A percentile compares a stretch with the other conserved stretches of the same genome.
These are phyloP conservation scores for Platerodrilus igneus DNA, from an alignment of 2,888 invertebrate species.

Conservation along the genomic window DNA sequence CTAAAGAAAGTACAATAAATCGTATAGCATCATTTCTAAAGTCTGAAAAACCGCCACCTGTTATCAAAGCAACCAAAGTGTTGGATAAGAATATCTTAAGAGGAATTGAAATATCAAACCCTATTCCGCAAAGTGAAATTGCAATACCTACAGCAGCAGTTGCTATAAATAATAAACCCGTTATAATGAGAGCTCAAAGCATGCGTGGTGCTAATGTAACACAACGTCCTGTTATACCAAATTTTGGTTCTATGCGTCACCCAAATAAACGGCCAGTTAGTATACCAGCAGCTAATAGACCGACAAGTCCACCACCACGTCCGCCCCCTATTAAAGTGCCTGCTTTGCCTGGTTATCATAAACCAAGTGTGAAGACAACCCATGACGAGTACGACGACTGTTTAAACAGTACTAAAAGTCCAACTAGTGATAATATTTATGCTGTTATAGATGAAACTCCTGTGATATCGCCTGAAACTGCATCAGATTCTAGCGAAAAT, in stretches of 20 bases:
- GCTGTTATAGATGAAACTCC: conserved; percentile 81
- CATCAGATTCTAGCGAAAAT: conserved; percentile 59
- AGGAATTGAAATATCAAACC: conserved; percentile 76
- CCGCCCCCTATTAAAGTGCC: conserved; percentile 55
- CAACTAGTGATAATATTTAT: conserved; percentile 71
- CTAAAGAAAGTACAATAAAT: conserved; percentile 61
- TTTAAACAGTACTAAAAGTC: conserved; percentile 58
- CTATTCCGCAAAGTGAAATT: conserved; percentile 69
- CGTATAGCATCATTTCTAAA: conserved; percentile 73
- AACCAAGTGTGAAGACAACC: conserved; percentile 45
- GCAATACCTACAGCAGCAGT: conserved; percentile 57
- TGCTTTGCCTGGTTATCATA: conserved; percentile 56
- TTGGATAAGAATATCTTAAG: conserved; percentile 68
- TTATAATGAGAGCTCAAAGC: conserved; percentile 75
- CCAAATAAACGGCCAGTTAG: conserved; percentile 71
- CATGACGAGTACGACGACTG: conserved; percentile 74
- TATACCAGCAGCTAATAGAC: conserved; percentile 61
- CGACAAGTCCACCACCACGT: conserved; percentile 73
- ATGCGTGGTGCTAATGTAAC: conserved; percentile 60
- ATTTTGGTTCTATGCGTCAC: conserved; percentile 80
- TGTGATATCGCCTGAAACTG: conserved; percentile 40
- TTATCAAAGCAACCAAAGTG: conserved; percentile 56
- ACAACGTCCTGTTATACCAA: conserved; percentile 57
- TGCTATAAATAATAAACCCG: conserved; percentile 54
- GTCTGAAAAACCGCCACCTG: conserved; percentile 48